Conservation (phyloP, 2,888 invertebrate species). For the Nephrotoma appendiculata region DNA sequence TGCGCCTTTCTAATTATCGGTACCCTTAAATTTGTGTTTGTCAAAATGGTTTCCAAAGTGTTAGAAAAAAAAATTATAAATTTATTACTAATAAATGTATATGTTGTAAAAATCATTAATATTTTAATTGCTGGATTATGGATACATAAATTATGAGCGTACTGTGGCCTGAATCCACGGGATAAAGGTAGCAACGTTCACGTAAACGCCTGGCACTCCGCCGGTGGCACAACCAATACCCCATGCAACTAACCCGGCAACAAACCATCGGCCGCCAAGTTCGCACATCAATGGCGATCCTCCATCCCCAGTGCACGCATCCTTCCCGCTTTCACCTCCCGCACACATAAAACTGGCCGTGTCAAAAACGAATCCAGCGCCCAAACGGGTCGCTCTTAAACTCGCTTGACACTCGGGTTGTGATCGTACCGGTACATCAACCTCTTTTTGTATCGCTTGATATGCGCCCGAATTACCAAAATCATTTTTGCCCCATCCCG, state of each 20-base stretch:
- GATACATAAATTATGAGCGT: background rate
- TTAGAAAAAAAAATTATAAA: background rate
- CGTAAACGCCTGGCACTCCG: constrained; percentile 63
- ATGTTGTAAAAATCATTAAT: background rate
- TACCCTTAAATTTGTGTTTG: constrained; percentile 8
- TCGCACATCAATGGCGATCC: constrained; percentile 34
- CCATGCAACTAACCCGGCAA: constrained; percentile 39
- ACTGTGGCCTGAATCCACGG: constrained; percentile 46
- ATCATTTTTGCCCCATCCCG: constrained; percentile 82
- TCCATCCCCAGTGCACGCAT: constrained; percentile 55
- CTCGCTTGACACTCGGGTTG: constrained; percentile 47
- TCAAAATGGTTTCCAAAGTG: constrained; percentile 9
- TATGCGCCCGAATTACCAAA: constrained; percentile 43
- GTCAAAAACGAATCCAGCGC: constrained; percentile 44
- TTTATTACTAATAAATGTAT: background rate
- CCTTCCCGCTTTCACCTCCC: constrained; percentile 60
- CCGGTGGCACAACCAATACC: constrained; percentile 45
- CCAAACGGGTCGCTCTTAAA: constrained; percentile 49
- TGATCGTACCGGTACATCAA: constrained; percentile 56
- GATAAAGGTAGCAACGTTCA: constrained; percentile 50
- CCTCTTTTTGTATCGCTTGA: constrained; percentile 57
- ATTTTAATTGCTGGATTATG: background rate
- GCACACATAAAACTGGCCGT: constrained; percentile 60
- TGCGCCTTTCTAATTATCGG: constrained; percentile 19
- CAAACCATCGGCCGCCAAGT: constrained; percentile 24